Conservation (phyloP, 2,888 invertebrate species). For the Ophonus ardosiacus region DNA sequence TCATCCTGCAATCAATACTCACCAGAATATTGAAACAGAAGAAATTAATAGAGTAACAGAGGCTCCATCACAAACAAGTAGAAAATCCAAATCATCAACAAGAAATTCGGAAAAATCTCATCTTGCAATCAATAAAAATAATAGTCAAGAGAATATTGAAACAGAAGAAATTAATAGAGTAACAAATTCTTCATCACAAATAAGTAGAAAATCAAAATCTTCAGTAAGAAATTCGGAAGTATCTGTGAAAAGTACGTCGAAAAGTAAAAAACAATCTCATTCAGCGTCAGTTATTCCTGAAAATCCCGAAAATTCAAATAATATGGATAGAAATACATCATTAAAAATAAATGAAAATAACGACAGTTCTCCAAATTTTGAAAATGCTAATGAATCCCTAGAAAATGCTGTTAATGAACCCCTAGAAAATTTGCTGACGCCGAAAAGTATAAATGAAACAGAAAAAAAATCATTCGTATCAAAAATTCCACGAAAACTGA, state of each 20-base stretch:
- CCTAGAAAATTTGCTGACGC: not conserved
- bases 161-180: not conserved
- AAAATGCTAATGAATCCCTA: not conserved
- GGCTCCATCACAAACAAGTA: not conserved
- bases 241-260: not conserved
- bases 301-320: conserved; percentile 2
- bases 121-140: not conserved
- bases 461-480: not conserved
- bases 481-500: not conserved
- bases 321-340: not conserved
- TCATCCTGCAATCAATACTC: not conserved
- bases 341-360: not conserved
- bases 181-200: not conserved
- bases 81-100: not conserved
- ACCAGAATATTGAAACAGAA: not conserved
- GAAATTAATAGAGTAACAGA: not conserved
- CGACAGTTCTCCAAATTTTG: not conserved
- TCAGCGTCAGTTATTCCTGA: not conserved
- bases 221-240: not conserved
- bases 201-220: not conserved
- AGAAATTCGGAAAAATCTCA: not conserved
- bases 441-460: not conserved
- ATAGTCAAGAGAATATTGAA: not conserved
- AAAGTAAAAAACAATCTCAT: no score
- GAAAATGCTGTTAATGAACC: not conserved